A percentile compares a stretch with the other conserved stretches of the same genome.
Evolutionary conservation across 2,113 vertebrate species (phyloP).

Genomic region (Polypterus bichir): DNA sequence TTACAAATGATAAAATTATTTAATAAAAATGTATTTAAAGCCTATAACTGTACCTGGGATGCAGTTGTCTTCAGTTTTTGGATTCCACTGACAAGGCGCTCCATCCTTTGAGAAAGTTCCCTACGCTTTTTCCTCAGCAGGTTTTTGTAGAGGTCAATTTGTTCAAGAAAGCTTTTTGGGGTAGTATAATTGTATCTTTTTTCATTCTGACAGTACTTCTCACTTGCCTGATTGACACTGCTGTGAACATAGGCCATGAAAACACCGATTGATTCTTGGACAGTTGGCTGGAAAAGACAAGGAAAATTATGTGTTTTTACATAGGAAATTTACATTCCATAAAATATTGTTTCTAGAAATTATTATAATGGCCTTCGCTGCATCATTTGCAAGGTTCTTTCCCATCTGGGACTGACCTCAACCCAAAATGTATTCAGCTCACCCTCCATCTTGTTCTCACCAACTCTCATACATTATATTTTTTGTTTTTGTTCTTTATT

Average conservation of each 20-base stretch:
- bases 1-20: too few species aligned
- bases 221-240: constrained; percentile 56
- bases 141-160: constrained; percentile 60
- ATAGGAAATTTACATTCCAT: constrained; percentile 35
- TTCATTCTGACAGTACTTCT: constrained; percentile 56
- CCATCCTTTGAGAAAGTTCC: constrained; percentile 42
- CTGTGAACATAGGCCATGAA: constrained; percentile 69
- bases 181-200: constrained; percentile 60
- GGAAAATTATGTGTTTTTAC: constrained; percentile 19
- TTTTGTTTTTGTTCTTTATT: too few species aligned
- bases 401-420: not conserved
- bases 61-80: constrained; percentile 59
- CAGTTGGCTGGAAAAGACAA: constrained; percentile 50
- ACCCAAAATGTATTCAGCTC: not conserved
- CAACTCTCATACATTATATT: too few species aligned
- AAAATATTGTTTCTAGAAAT: constrained; percentile 53
- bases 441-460: too few species aligned
- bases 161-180: constrained; percentile 66
- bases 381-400: not conserved
- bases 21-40: too few species aligned
- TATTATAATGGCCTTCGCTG: not conserved
- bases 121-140: constrained; percentile 52
- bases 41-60: constrained; percentile 46
- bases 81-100: constrained; percentile 52
- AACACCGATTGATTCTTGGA: constrained; percentile 60